Evolutionary conservation across 2,113 vertebrate genomes (phyloP).

Genomic region (Cichladusa arquata): DNA sequence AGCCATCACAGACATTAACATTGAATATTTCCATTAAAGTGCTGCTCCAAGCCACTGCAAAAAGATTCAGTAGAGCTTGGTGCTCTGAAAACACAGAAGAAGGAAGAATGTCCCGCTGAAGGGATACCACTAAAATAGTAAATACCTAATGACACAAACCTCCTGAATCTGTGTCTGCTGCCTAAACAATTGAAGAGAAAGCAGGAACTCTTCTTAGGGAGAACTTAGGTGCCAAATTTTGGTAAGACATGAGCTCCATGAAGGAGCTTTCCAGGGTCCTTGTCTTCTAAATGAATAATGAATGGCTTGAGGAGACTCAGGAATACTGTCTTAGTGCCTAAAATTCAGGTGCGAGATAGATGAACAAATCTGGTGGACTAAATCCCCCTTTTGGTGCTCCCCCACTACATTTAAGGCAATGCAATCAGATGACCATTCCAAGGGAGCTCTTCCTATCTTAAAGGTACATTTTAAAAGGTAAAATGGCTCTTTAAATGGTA

Average conservation of each 20-base stretch:
- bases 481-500: not conserved
- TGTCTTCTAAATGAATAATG: not conserved
- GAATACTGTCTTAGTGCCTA: not conserved
- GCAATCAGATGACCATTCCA: not conserved
- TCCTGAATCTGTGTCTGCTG: not conserved
- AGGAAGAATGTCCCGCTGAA: not conserved
- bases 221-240: not conserved
- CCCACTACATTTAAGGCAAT: not conserved
- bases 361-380: not conserved
- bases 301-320: not conserved
- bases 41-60: not conserved
- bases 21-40: not conserved
- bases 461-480: not conserved
- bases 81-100: not conserved
- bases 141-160: not conserved
- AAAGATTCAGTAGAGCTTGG: not conserved
- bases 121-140: not conserved
- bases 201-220: not conserved
- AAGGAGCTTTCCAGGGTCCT: not conserved
- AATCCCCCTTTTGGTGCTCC: not conserved
- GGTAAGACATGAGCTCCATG: not conserved
- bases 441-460: not conserved
- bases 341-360: not conserved
- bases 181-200: not conserved
- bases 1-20: not conserved